A percentile compares a stretch with the other conserved stretches of the same genome.
Evolutionary conservation across 2,797 vertebrate genomes (phyloP).

Genomic region (Natrix natrix): DNA sequence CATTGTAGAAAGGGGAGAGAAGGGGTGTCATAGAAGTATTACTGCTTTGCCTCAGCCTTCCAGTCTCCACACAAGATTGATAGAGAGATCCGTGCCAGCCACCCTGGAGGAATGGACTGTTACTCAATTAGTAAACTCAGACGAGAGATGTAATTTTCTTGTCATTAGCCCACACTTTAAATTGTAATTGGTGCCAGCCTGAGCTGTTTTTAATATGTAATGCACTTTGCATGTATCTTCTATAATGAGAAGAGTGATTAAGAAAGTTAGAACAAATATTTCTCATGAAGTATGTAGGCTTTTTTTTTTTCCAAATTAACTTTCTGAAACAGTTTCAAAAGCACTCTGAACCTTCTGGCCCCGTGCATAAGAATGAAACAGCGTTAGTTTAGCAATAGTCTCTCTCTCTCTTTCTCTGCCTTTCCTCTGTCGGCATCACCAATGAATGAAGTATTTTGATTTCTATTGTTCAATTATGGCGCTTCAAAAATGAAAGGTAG

Average conservation of each 20-base stretch:
- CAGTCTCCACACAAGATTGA: background rate
- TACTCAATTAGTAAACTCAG: conserved; percentile 15
- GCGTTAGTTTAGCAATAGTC: background rate
- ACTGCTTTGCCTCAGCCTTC: background rate
- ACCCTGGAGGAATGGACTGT: conserved; percentile 14
- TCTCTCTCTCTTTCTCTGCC: background rate
- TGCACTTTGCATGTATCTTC: background rate
- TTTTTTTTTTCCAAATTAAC: background rate
- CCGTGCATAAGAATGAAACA: background rate
- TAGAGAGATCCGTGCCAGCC: conserved; percentile 4
- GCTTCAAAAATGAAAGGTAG: background rate
- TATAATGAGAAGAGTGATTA: background rate
- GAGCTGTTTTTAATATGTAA: background rate
- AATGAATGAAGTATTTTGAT: background rate
- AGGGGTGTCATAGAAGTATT: background rate
- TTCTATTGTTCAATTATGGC: background rate
- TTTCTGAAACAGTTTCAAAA: background rate
- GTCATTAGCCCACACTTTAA: conserved; percentile 8
- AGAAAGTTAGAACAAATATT: background rate
- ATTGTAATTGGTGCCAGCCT: background rate
- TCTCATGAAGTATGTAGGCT: background rate
- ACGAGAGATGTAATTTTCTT: conserved; percentile 12
- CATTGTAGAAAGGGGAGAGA: background rate
- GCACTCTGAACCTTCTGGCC: background rate
- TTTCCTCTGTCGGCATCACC: background rate